Evolutionary conservation across 2,888 invertebrate species (phyloP).

Genomic region (Hipparchia semele): DNA sequence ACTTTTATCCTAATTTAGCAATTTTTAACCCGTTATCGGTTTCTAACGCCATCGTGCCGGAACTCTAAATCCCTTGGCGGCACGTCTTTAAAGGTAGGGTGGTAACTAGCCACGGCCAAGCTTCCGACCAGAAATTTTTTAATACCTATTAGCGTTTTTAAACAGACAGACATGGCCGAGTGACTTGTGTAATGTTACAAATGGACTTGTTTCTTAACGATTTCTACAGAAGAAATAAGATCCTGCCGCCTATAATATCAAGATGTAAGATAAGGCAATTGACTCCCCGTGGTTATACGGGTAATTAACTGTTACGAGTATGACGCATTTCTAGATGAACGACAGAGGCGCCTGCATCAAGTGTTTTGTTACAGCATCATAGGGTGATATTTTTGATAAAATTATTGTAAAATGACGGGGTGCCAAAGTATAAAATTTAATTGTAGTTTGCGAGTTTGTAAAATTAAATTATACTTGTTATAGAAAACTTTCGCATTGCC

Average conservation of each 20-base stretch:
- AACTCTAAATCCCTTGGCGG: too few relatives aligned
- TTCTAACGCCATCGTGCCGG: too few relatives aligned
- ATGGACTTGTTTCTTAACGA: background rate
- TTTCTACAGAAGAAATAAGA: constrained; percentile 26
- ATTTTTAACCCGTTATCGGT: too few relatives aligned
- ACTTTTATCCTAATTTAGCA: background rate
- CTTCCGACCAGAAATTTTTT: too few relatives aligned
- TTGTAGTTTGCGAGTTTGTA: constrained; percentile 10
- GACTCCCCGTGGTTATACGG: constrained; percentile 76
- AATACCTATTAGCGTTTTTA: too few relatives aligned
- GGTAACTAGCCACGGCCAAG: too few relatives aligned
- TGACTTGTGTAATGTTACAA: too few relatives aligned
- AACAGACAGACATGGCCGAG: too few relatives aligned
- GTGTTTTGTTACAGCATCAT: constrained; percentile 44
- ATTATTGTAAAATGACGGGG: constrained; percentile 5
- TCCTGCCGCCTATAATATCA: constrained; percentile 29
- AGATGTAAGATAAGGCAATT: constrained; percentile 69
- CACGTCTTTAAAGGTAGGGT: too few relatives aligned
- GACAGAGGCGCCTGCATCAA: constrained; percentile 58
- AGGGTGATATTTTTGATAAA: constrained; percentile 18
- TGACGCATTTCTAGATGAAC: constrained; percentile 49
- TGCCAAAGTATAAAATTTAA: constrained; percentile 13
- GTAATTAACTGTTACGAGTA: constrained; percentile 66
- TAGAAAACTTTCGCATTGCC: too few relatives aligned
- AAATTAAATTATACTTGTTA: background rate